Percentiles rank a stretch among this genome's conserved stretches.
These are phyloP conservation scores for Sycophila sp. DNA, from an alignment of 1,140 invertebrate species.

Conservation along the genomic window DNA sequence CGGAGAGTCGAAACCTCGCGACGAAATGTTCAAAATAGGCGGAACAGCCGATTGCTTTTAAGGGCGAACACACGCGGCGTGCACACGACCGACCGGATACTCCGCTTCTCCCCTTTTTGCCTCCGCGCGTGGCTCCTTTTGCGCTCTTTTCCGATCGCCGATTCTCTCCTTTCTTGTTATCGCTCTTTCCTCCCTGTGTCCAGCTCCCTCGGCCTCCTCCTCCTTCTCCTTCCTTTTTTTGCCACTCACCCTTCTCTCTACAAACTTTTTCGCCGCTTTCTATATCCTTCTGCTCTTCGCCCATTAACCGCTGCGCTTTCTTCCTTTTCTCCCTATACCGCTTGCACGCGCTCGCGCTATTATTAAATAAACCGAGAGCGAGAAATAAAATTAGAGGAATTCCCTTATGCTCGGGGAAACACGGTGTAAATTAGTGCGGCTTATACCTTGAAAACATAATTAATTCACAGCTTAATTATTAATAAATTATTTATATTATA, in stretches of 20 bases:
- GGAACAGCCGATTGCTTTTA: conserved; percentile 62
- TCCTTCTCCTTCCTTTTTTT: conserved; percentile 1
- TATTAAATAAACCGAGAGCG: conserved; percentile 17
- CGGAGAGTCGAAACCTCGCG: conserved; percentile 21
- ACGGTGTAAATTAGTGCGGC: too few relatives aligned
- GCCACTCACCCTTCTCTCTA: neutral
- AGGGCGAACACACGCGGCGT: conserved; percentile 47
- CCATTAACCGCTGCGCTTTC: neutral
- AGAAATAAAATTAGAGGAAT: conserved; percentile 22
- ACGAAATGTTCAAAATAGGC: conserved; percentile 54
- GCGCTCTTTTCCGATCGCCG: neutral
- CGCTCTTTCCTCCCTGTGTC: conserved; percentile 41
- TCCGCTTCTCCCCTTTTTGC: neutral
- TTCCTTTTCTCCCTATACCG: neutral
- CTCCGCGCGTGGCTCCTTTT: neutral
- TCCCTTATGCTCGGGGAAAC: neutral
- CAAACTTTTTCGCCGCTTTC: conserved; percentile 1
- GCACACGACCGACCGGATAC: conserved; percentile 25
- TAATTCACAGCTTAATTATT: too few relatives aligned
- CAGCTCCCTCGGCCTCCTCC: neutral
- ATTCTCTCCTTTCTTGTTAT: conserved; percentile 26
- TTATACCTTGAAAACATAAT: too few relatives aligned
- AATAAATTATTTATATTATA: too few relatives aligned
- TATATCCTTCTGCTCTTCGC: neutral
- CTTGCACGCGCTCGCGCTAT: neutral